phyloP scores from a whole-genome alignment of 2,888 invertebrate species.

The Diplolepis rosae region DNA sequence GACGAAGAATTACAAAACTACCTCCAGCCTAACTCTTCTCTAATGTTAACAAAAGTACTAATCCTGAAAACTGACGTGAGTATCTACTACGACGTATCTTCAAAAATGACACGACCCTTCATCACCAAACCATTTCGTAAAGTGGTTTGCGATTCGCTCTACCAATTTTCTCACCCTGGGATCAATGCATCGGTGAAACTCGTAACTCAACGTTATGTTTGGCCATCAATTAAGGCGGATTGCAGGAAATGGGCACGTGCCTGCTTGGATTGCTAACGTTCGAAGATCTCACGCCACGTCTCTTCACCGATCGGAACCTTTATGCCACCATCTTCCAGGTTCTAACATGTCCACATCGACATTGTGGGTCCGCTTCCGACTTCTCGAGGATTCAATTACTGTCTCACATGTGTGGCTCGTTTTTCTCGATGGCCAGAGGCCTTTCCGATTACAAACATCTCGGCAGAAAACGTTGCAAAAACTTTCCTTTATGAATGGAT shows the following conservation, averaged over 20 bases:
- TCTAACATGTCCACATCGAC: constrained; percentile 66
- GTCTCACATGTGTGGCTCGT: too few relatives aligned
- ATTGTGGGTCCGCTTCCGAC: too few relatives aligned
- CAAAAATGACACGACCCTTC: constrained; percentile 41
- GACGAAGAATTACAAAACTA: constrained; percentile 5
- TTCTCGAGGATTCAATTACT: too few relatives aligned
- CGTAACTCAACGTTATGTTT: constrained; percentile 63
- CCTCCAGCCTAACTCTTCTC: neutral
- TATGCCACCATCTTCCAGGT: constrained; percentile 52
- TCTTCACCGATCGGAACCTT: constrained; percentile 53
- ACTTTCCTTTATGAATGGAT: too few relatives aligned
- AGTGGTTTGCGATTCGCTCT: constrained; percentile 47
- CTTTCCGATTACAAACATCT: too few relatives aligned
- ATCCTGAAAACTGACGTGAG: neutral
- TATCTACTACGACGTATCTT: constrained; percentile 36
- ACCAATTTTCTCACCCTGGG: constrained; percentile 56
- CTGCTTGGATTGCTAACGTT: constrained; percentile 63
- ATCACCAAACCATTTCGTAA: constrained; percentile 40
- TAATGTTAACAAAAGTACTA: constrained; percentile 3
- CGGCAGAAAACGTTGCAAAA: too few relatives aligned
- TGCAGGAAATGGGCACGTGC: constrained; percentile 59
- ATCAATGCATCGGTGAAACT: constrained; percentile 53
- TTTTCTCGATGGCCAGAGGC: too few relatives aligned
- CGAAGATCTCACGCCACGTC: constrained; percentile 63
- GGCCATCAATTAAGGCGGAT: constrained; percentile 66